Evolutionary conservation across 2,797 vertebrate genomes (phyloP).

Genomic region (Liasis olivaceus): DNA sequence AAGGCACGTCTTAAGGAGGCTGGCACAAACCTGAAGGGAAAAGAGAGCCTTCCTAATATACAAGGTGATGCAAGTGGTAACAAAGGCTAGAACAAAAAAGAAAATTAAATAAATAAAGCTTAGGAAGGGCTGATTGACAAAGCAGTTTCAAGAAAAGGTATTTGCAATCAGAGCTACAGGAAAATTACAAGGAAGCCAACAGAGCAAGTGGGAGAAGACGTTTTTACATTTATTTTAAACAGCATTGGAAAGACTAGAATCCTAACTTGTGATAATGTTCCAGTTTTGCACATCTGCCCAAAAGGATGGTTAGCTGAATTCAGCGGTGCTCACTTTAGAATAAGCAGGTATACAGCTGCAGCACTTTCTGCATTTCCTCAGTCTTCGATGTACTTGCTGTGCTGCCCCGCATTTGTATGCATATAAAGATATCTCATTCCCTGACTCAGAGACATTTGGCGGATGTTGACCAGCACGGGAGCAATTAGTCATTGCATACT

Average conservation of each 20-base stretch:
- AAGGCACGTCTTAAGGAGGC: conserved; percentile 16
- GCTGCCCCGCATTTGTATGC: background rate
- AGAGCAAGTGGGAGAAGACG: conserved; percentile 42
- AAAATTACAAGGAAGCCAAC: conserved; percentile 48
- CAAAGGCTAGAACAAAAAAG: conserved; percentile 58
- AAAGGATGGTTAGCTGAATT: background rate
- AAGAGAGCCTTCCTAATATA: conserved; percentile 18
- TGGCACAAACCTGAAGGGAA: conserved; percentile 48
- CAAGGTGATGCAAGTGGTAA: conserved; percentile 20
- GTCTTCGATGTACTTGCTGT: background rate
- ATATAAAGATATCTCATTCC: background rate
- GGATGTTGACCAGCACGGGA: background rate
- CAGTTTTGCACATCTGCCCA: background rate
- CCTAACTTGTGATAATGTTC: background rate
- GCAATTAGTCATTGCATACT: background rate
- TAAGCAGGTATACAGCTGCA: background rate
- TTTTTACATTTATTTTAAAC: conserved; percentile 28
- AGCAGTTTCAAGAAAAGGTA: conserved; percentile 50
- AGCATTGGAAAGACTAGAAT: conserved; percentile 11
- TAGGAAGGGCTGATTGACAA: conserved; percentile 59
- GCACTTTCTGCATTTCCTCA: background rate
- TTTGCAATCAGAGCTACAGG: conserved; percentile 54
- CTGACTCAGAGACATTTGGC: background rate
- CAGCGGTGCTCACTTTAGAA: background rate
- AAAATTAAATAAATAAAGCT: conserved; percentile 65